Evolutionary conservation across 1,140 invertebrate genomes (phyloP).

Genomic region (Augochlora pura): DNA sequence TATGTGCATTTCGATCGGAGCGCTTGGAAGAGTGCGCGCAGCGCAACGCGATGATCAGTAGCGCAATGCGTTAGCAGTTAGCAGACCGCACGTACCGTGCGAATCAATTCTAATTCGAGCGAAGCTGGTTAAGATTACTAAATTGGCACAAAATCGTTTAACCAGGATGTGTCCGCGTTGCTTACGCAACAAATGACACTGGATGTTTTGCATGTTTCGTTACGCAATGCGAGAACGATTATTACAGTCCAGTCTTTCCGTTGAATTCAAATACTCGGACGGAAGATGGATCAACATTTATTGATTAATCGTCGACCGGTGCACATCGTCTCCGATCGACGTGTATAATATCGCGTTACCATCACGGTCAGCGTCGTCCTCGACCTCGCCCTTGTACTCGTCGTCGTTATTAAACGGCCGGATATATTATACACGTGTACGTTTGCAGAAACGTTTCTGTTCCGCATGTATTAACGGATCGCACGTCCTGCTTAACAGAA

Average conservation of each 20-base stretch:
- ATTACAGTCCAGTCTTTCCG: constrained; percentile 59
- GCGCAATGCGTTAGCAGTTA: neutral
- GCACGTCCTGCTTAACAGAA: too few species aligned
- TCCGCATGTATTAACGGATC: too few species aligned
- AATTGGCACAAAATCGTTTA: constrained; percentile 76
- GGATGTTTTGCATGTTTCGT: constrained; percentile 71
- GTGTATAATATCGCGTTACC: neutral
- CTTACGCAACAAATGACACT: constrained; percentile 72
- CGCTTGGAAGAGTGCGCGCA: neutral
- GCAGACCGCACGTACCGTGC: constrained; percentile 29
- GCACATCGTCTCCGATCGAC: neutral
- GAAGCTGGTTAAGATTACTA: constrained; percentile 69
- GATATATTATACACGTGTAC: neutral
- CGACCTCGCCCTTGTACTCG: too few species aligned
- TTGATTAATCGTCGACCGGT: constrained; percentile 20
- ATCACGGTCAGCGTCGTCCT: neutral
- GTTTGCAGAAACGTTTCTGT: neutral
- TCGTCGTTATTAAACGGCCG: neutral
- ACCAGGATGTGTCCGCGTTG: constrained; percentile 74
- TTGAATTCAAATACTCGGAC: constrained; percentile 34
- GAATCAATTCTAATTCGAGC: constrained; percentile 60
- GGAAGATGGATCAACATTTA: constrained; percentile 5
- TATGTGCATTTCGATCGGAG: too few species aligned
- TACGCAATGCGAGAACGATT: constrained; percentile 72
- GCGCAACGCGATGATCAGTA: neutral